These are phyloP conservation scores for Anthopleura sola DNA, from an alignment of 64 coral and sea anemone species.

Conservation along the genomic window DNA sequence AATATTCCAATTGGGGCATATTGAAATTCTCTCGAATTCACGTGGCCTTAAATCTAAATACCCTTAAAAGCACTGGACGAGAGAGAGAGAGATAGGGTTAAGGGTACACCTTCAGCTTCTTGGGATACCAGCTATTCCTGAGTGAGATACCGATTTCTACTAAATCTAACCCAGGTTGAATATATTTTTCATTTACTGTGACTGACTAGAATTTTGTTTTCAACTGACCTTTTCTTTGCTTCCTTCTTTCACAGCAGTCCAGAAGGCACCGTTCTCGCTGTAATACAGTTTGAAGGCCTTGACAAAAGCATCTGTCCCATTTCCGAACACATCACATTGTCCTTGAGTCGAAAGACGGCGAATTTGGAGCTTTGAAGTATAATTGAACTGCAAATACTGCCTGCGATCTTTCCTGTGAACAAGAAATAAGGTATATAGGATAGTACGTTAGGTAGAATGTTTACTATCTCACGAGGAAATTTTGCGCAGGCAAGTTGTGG, in stretches of 20 bases:
- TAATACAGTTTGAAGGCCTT: conserved; percentile 39
- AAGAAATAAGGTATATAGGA: neutral
- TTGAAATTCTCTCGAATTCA: too few relatives aligned
- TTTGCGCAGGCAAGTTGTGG: too few relatives aligned
- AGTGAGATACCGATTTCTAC: too few relatives aligned
- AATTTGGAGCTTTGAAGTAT: conserved; percentile 38
- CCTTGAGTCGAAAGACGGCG: conserved; percentile 48
- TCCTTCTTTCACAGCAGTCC: conserved; percentile 43
- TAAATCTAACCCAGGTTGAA: too few relatives aligned
- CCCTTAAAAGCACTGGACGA: too few relatives aligned
- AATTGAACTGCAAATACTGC: conserved; percentile 50
- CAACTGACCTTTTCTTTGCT: conserved; percentile 36
- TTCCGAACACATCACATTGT: neutral
- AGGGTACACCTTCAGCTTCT: too few relatives aligned
- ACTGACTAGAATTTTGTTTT: neutral
- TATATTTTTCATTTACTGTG: too few relatives aligned
- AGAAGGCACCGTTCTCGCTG: conserved; percentile 59
- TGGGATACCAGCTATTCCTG: too few relatives aligned
- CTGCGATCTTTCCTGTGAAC: conserved; percentile 2
- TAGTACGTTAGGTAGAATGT: too few relatives aligned
- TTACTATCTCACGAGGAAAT: neutral
- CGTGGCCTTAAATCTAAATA: too few relatives aligned
- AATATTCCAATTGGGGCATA: too few relatives aligned
- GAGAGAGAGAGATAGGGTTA: too few relatives aligned
- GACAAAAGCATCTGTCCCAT: conserved; percentile 8